These are phyloP conservation scores for Galeopsomyia nigrocyanea DNA, from an alignment of 2,888 invertebrate species.

Conservation along the genomic window DNA sequence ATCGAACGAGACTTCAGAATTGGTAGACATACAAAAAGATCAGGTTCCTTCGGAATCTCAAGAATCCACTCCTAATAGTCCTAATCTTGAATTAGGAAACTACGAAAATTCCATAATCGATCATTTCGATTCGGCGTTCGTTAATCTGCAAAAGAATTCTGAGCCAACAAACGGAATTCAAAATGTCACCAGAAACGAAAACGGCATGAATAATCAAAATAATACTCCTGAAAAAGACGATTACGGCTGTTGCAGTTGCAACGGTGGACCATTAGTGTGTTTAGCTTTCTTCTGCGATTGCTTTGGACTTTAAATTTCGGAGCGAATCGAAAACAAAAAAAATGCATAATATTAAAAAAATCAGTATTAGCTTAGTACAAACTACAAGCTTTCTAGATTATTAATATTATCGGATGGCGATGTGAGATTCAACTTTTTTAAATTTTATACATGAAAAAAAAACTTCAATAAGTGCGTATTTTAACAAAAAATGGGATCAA, in stretches of 20 bases:
- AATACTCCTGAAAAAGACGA: neutral
- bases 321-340: neutral
- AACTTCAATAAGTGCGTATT: too few species aligned
- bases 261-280: constrained; percentile 1
- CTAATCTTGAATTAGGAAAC: constrained; percentile 10
- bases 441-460: too few species aligned
- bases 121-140: neutral
- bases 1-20: neutral
- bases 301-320: neutral
- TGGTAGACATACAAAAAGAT: neutral
- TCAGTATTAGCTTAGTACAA: neutral
- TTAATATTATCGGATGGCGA: neutral
- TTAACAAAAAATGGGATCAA: too few species aligned
- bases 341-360: neutral
- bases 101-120: neutral
- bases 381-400: neutral
- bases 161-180: neutral
- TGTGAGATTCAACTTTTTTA: too few species aligned
- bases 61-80: constrained; percentile 2
- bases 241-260: neutral
- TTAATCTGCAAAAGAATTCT: neutral
- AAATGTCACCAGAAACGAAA: neutral
- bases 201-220: neutral
- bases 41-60: neutral
- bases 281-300: constrained; percentile 3